Evolutionary conservation across 2,113 vertebrate species (phyloP).

Genomic region (Argyrosomus japonicus): DNA sequence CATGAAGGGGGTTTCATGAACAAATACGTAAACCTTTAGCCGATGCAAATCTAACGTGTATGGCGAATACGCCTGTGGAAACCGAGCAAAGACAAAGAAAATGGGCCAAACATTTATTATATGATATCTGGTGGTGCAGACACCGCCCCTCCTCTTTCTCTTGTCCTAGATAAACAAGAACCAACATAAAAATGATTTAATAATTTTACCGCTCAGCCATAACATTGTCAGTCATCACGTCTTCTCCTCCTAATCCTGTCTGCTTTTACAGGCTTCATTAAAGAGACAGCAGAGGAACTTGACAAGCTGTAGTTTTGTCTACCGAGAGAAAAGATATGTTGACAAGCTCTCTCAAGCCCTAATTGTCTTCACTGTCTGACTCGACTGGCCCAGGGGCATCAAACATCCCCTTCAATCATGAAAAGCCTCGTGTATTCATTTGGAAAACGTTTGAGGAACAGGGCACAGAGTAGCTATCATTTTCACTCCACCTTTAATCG

Average conservation of each 20-base stretch:
- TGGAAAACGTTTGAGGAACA: slow-evolving; percentile 27
- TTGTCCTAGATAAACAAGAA: slow-evolving; percentile 52
- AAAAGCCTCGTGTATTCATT: slow-evolving; percentile 6
- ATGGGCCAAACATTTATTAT: slow-evolving; percentile 37
- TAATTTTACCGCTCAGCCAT: slow-evolving; percentile 19
- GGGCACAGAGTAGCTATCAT: slow-evolving; percentile 25
- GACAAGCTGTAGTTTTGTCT: slow-evolving; percentile 48
- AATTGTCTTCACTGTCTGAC: slow-evolving; percentile 54
- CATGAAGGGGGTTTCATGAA: slow-evolving; percentile 17
- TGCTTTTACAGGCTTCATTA: slow-evolving; percentile 45
- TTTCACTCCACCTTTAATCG: slow-evolving; percentile 44
- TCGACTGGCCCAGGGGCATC: slow-evolving; percentile 43
- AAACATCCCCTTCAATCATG: slow-evolving; percentile 32
- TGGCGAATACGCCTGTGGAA: slow-evolving; percentile 10
- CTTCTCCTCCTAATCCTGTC: slow-evolving; percentile 35
- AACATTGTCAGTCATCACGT: slow-evolving; percentile 40
- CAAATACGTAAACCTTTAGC: slow-evolving; percentile 26
- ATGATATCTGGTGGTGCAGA: slow-evolving; percentile 3
- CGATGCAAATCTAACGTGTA: slow-evolving; percentile 32
- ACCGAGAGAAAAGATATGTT: slow-evolving; percentile 27
- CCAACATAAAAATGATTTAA: slow-evolving; percentile 41
- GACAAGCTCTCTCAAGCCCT: slow-evolving; percentile 58
- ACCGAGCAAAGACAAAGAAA: slow-evolving; percentile 8
- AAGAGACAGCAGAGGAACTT: slow-evolving; percentile 16
- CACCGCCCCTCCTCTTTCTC: slow-evolving; percentile 4